Percentiles rank a stretch among this genome's conserved stretches.
Conservation (phyloP, 30 jellyfish, hydroid and myxozoan genomes). For the Aurelia aurita region DNA sequence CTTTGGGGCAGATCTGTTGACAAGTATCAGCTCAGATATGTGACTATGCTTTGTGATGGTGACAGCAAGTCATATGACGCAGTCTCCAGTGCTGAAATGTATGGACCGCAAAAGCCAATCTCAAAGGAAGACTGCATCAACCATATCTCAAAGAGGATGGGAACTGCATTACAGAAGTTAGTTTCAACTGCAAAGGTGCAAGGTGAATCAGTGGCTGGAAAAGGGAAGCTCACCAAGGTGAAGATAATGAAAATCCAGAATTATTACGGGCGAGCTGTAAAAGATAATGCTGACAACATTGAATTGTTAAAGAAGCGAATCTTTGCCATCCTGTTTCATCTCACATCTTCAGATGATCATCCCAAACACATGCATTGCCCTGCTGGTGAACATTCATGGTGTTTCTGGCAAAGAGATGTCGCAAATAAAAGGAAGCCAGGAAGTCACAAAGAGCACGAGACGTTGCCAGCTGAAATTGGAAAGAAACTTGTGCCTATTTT, state of each 20-base stretch:
- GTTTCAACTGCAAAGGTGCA: slow-evolving; percentile 5
- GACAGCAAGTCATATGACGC: too few relatives aligned
- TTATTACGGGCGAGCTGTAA: not conserved
- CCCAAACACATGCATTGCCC: slow-evolving; percentile 33
- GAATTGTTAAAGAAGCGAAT: not conserved
- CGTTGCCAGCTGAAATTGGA: too few relatives aligned
- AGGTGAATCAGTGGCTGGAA: slow-evolving; percentile 15
- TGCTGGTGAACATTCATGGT: too few relatives aligned
- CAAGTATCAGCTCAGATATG: not conserved
- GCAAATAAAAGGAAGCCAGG: too few relatives aligned
- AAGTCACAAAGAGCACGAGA: too few relatives aligned
- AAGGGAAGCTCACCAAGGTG: slow-evolving; percentile 36
- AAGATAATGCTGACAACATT: not conserved
- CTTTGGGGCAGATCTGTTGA: too few relatives aligned
- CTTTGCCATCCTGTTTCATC: not conserved
- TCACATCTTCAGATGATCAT: not conserved
- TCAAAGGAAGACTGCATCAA: not conserved
- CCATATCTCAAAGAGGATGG: not conserved
- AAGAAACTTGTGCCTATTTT: too few relatives aligned
- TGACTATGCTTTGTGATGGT: not conserved
- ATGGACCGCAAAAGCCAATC: not conserved
- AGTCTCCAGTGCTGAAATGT: not conserved
- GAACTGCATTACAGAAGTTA: slow-evolving; percentile 7
- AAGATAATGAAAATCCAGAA: not conserved
- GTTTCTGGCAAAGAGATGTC: too few relatives aligned